phyloP scores from a whole-genome alignment of 2,797 vertebrate species.

The Xerus rutilus region DNA sequence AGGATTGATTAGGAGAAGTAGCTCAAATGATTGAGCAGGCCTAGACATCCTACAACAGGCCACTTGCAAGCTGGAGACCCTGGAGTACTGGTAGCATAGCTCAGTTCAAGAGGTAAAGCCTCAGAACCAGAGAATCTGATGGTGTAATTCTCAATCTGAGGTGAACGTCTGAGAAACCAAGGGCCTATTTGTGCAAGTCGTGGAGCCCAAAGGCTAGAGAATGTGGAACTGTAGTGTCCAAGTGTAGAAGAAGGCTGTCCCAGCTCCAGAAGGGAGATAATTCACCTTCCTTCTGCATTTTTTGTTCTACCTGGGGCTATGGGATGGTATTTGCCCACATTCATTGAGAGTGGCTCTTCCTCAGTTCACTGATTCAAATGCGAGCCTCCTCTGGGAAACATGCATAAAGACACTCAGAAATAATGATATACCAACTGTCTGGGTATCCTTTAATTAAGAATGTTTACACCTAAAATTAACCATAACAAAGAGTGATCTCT shows the following conservation, averaged over 20 bases:
- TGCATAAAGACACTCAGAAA: neutral
- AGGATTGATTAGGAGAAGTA: neutral
- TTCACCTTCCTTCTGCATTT: neutral
- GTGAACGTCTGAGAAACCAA: neutral
- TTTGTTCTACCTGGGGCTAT: neutral
- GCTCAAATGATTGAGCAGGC: neutral
- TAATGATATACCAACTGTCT: neutral
- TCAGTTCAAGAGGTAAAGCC: neutral
- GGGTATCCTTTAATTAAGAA: neutral
- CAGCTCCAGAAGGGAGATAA: neutral
- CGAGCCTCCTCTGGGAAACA: neutral
- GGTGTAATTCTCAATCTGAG: neutral
- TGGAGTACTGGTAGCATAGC: neutral
- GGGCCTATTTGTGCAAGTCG: neutral
- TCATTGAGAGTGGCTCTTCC: neutral
- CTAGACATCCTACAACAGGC: neutral
- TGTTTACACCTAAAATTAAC: neutral
- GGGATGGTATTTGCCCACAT: neutral
- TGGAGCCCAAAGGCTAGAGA: neutral
- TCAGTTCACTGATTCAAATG: neutral
- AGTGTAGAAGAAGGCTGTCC: neutral
- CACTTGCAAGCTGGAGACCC: neutral
- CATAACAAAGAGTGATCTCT: neutral
- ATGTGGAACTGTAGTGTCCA: too few species aligned
- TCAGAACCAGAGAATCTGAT: neutral